These are phyloP conservation scores for Hypselothyrea guttata DNA, from an alignment of 2,888 invertebrate genomes.

Conservation along the genomic window DNA sequence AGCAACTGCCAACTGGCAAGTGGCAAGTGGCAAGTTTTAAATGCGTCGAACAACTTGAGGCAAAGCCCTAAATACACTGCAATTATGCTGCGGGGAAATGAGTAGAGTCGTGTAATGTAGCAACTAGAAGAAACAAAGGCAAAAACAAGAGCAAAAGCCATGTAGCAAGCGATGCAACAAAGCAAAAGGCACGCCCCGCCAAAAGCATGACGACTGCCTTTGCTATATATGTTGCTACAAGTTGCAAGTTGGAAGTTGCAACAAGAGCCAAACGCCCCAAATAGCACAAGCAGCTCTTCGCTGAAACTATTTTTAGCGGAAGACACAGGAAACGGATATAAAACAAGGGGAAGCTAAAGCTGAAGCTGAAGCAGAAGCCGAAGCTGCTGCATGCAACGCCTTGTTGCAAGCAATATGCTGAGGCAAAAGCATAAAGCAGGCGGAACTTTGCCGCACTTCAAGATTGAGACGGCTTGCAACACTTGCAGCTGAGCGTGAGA, in stretches of 20 bases:
- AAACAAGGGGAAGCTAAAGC: conserved; percentile 2
- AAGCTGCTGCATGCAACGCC: conserved; percentile 20
- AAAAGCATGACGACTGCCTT: conserved; percentile 16
- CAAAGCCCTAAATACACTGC: neutral
- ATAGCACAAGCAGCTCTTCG: conserved; percentile 40
- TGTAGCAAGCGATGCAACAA: too few relatives aligned
- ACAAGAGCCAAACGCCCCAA: conserved; percentile 44
- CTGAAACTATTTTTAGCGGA: conserved; percentile 46
- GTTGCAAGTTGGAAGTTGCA: conserved; percentile 10
- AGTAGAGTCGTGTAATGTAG: too few relatives aligned
- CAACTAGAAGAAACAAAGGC: too few relatives aligned
- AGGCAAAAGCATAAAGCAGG: conserved; percentile 32
- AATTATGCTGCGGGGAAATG: too few relatives aligned
- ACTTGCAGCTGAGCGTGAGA: conserved; percentile 24
- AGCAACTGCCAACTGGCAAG: too few relatives aligned
- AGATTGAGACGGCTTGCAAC: conserved; percentile 44
- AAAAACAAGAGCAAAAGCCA: too few relatives aligned
- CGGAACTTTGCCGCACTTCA: conserved; percentile 42
- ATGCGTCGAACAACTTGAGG: neutral
- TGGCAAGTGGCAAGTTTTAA: conserved; percentile 15
- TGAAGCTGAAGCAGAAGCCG: conserved; percentile 34
- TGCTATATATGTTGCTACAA: too few relatives aligned
- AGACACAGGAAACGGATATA: conserved; percentile 30
- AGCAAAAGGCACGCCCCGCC: neutral
- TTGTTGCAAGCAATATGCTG: conserved; percentile 32